Percentiles rank a stretch among this genome's conserved stretches.
Conservation (phyloP, 2,113 vertebrate genomes). For the Aspidoscelis tigris region DNA sequence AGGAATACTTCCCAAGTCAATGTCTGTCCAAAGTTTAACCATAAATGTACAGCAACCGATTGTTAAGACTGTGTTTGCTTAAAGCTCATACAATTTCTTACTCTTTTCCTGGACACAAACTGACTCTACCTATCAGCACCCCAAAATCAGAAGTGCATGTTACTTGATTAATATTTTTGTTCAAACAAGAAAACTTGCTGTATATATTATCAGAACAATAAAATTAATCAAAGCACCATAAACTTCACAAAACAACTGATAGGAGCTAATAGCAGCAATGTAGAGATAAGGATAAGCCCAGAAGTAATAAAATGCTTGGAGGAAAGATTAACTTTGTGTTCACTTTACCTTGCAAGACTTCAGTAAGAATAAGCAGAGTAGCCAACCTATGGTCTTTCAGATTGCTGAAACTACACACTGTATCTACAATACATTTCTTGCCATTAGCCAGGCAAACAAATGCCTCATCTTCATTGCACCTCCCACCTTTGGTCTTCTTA, state of each 20-base stretch:
- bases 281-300: slow-evolving; percentile 1
- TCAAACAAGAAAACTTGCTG: not conserved
- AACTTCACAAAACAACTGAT: not conserved
- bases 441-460: too few species aligned
- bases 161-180: too few species aligned
- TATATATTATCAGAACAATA: not conserved
- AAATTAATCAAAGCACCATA: slow-evolving; percentile 9
- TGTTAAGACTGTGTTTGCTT: too few species aligned
- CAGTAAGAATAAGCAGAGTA: too few species aligned
- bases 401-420: too few species aligned
- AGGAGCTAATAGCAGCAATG: slow-evolving; percentile 1
- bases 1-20: slow-evolving; percentile 48
- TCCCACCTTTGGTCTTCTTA: too few species aligned
- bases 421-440: too few species aligned
- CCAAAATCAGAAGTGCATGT: too few species aligned
- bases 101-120: not conserved
- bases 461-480: too few species aligned
- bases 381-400: too few species aligned
- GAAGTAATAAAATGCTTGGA: not conserved
- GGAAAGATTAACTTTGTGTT: not conserved
- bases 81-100: too few species aligned
- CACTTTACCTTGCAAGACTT: too few species aligned
- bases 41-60: slow-evolving; percentile 30
- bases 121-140: not conserved
- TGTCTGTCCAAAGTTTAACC: slow-evolving; percentile 46